Evolutionary conservation across 2,113 vertebrate species (phyloP).

Genomic region (Colaptes auratus): DNA sequence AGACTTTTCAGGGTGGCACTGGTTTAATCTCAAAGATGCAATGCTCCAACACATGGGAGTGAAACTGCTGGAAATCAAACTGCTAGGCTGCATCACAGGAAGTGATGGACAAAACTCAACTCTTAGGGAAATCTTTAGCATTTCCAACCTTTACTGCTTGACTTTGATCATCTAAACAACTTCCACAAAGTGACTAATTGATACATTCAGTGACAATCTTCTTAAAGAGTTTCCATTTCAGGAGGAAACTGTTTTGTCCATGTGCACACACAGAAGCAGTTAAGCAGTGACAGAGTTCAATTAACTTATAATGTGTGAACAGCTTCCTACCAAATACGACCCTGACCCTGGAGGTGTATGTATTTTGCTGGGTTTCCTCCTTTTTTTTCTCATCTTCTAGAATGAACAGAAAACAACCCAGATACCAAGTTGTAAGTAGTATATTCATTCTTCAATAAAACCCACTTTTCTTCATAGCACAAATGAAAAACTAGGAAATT

Average conservation of each 20-base stretch:
- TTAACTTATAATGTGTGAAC: not conserved
- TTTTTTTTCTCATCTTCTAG: not conserved
- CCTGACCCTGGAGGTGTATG: not conserved
- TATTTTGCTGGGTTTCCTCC: not conserved
- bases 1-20: not conserved
- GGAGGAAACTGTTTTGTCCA: not conserved
- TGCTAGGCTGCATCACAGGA: not conserved
- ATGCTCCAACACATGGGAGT: not conserved
- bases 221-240: not conserved
- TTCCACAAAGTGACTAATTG: not conserved
- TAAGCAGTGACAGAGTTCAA: not conserved
- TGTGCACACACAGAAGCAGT: rapidly evolving
- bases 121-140: not conserved
- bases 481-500: not conserved
- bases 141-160: not conserved
- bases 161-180: not conserved
- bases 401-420: not conserved
- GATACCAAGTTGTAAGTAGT: not conserved
- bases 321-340: not conserved
- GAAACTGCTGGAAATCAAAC: not conserved
- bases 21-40: not conserved
- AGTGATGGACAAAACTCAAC: not conserved
- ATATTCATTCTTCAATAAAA: not conserved
- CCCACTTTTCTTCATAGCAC: not conserved
- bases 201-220: not conserved